These are phyloP conservation scores for Agelastica alni DNA, from an alignment of 2,888 invertebrate genomes.

Conservation along the genomic window DNA sequence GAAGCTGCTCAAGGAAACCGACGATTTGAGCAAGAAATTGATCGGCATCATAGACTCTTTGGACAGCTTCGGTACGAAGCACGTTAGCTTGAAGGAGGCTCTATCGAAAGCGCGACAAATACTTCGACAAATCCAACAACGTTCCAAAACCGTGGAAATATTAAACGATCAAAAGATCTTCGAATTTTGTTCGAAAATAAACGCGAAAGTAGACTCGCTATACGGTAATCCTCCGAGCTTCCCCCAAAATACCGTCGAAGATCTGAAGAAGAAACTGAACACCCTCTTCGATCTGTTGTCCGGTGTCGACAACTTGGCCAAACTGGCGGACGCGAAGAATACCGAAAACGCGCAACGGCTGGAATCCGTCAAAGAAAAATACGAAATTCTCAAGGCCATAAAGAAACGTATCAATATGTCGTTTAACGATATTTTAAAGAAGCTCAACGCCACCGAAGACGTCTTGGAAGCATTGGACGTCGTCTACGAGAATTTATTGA, in stretches of 20 bases:
- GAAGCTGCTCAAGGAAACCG: conserved; percentile 51
- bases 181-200: conserved; percentile 51
- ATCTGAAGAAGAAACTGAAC: conserved; percentile 39
- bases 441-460: conserved; percentile 36
- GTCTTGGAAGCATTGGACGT: conserved; percentile 37
- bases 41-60: conserved; percentile 40
- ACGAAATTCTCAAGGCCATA: conserved; percentile 38
- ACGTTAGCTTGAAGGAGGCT: conserved; percentile 61
- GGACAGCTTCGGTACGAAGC: conserved; percentile 51
- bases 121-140: conserved; percentile 56
- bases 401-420: conserved; percentile 33
- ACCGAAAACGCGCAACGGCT: conserved; percentile 36
- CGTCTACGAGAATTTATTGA: conserved; percentile 36
- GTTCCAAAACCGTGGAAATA: conserved; percentile 22
- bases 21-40: conserved; percentile 36
- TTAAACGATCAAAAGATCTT: conserved; percentile 47
- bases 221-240: conserved; percentile 33
- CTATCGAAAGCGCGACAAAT: conserved; percentile 59
- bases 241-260: conserved; percentile 38
- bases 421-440: conserved; percentile 32
- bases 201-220: conserved; percentile 49
- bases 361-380: conserved; percentile 34
- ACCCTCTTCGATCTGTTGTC: conserved; percentile 37
- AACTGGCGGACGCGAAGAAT: conserved; percentile 38
- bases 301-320: conserved; percentile 33